These are phyloP conservation scores for Drosophila infuscata DNA, from an alignment of 2,888 invertebrate species.

Conservation along the genomic window DNA sequence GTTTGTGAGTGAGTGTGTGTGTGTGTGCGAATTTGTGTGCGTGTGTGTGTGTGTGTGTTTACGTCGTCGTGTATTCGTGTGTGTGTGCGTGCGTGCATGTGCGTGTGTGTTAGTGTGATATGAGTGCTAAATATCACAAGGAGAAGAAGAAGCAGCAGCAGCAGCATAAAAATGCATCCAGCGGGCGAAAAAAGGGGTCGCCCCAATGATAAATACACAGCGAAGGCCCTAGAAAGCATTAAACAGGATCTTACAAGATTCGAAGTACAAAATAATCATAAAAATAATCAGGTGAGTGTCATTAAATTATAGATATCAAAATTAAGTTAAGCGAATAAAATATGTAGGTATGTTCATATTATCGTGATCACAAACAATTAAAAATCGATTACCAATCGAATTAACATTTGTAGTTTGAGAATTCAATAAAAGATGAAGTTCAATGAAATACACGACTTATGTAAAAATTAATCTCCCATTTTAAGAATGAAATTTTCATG, in stretches of 20 bases:
- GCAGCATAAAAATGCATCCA: slow-evolving; percentile 84
- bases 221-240: slow-evolving; percentile 85
- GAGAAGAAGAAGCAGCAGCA: slow-evolving; percentile 71
- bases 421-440: background rate
- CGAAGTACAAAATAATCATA: slow-evolving; percentile 85
- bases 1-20: slow-evolving; percentile 26
- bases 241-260: slow-evolving; percentile 85
- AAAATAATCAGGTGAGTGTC: slow-evolving; percentile 83
- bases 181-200: slow-evolving; percentile 86
- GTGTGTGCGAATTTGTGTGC: slow-evolving; percentile 17
- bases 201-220: slow-evolving; percentile 85
- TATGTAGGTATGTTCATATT: background rate
- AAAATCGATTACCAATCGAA: background rate
- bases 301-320: background rate
- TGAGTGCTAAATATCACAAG: slow-evolving; percentile 84
- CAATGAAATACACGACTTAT: background rate
- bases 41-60: slow-evolving; percentile 10
- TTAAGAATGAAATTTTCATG: slow-evolving; percentile 5
- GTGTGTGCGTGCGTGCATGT: slow-evolving; percentile 24
- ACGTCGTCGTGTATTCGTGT: slow-evolving; percentile 32
- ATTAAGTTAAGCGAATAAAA: background rate
- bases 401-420: background rate
- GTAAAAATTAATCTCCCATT: slow-evolving; percentile 6
- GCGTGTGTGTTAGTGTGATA: slow-evolving; percentile 77
- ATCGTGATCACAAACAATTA: background rate